These are phyloP conservation scores for Synergus japonicus DNA, from an alignment of 2,888 invertebrate species.

Conservation along the genomic window DNA sequence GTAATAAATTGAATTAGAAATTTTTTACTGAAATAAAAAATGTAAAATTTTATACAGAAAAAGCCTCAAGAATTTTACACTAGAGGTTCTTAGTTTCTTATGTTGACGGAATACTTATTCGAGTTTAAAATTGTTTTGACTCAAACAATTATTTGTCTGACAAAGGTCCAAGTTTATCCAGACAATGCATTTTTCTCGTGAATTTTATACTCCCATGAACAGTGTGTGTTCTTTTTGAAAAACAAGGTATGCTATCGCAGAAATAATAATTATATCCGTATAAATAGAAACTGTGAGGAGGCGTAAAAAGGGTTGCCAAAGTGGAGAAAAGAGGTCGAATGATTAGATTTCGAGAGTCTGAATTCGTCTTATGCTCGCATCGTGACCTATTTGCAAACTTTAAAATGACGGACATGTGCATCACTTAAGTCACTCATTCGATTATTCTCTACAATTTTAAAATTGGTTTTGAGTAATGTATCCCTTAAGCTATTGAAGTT, in stretches of 20 bases:
- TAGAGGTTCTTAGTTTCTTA: background rate
- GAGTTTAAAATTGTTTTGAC: background rate
- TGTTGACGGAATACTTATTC: background rate
- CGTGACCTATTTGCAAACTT: slow-evolving; percentile 35
- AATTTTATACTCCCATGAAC: background rate
- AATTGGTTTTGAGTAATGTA: background rate
- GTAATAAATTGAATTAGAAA: too few relatives aligned
- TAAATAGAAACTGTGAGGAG: slow-evolving; percentile 36
- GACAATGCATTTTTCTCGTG: background rate
- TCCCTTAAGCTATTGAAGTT: background rate
- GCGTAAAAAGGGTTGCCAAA: slow-evolving; percentile 36
- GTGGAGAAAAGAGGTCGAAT: slow-evolving; percentile 29
- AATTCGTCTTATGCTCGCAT: background rate
- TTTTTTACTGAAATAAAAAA: too few relatives aligned
- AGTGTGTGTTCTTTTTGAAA: background rate
- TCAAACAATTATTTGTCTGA: background rate
- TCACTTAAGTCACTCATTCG: slow-evolving; percentile 11
- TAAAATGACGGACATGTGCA: slow-evolving; percentile 25
- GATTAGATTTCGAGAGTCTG: slow-evolving; percentile 37
- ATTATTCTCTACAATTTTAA: slow-evolving; percentile 4
- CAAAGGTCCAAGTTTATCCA: background rate
- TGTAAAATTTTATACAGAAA: background rate
- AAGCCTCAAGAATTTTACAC: background rate
- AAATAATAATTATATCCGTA: slow-evolving; percentile 32
- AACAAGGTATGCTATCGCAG: background rate